A percentile compares a stretch with the other conserved stretches of the same genome.
Conservation (phyloP, 2,888 invertebrate species). For the Drosophila anomalata region DNA sequence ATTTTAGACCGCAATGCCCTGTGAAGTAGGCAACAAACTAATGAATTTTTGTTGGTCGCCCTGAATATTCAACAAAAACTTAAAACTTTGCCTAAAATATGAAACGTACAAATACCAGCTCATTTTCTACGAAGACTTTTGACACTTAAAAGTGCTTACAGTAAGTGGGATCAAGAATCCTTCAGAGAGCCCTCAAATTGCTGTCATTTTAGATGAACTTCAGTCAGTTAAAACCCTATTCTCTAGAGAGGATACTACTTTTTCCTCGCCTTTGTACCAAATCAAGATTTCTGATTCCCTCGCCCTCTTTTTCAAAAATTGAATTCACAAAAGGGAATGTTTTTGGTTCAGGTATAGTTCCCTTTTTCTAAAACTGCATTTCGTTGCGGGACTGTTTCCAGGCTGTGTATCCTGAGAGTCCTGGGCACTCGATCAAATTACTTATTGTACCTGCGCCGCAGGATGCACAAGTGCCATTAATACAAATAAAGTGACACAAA, state of each 20-base stretch:
- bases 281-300: neutral
- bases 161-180: slow-evolving; percentile 12
- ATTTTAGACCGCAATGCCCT: neutral
- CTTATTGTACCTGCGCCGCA: slow-evolving; percentile 75
- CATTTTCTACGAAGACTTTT: no score
- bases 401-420: neutral
- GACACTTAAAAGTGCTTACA: neutral
- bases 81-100: no score
- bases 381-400: slow-evolving; percentile 35
- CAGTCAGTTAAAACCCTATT: slow-evolving; percentile 9
- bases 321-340: neutral
- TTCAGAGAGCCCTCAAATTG: neutral
- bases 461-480: slow-evolving; percentile 78
- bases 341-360: neutral
- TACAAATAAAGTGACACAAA: slow-evolving; percentile 78
- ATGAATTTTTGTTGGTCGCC: neutral
- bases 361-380: slow-evolving; percentile 60
- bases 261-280: neutral
- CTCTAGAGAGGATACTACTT: slow-evolving; percentile 4
- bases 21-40: neutral
- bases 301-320: neutral
- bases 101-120: no score
- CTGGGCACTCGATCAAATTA: slow-evolving; percentile 73
- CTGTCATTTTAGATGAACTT: slow-evolving; percentile 17
- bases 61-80: neutral